Evolutionary conservation across 2,113 vertebrate species (phyloP).

Genomic region (Rhegmatorhina hoffmannsi): DNA sequence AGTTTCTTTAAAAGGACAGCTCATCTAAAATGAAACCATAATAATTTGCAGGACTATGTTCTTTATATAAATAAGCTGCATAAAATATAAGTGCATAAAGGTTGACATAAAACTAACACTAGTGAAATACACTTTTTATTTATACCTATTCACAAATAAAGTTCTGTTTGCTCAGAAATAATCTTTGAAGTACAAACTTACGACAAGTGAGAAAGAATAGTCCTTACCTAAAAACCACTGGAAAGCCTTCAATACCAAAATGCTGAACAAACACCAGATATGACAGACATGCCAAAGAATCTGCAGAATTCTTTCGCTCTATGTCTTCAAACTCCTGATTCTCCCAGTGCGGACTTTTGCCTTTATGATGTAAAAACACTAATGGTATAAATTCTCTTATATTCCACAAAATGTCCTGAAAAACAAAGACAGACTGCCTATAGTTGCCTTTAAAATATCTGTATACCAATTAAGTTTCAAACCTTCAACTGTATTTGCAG

Average conservation of each 20-base stretch:
- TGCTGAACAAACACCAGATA: constrained; percentile 93
- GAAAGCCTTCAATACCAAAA: constrained; percentile 83
- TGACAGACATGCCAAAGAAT: constrained; percentile 87
- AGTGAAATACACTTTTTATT: background rate
- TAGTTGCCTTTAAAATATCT: background rate
- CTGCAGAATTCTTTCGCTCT: constrained; percentile 69
- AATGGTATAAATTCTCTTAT: constrained; percentile 70
- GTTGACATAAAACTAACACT: background rate
- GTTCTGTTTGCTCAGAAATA: background rate
- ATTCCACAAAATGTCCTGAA: constrained; percentile 74
- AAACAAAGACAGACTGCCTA: background rate
- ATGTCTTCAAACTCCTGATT: constrained; percentile 72
- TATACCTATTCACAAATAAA: background rate
- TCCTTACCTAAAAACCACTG: constrained; percentile 87
- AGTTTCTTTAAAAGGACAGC: background rate
- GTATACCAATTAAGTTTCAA: background rate
- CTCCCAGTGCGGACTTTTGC: constrained; percentile 60
- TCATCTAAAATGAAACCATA: background rate
- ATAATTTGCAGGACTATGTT: background rate
- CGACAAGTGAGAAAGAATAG: background rate
- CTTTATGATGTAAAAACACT: constrained; percentile 63
- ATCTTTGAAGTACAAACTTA: background rate
- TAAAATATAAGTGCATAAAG: background rate
- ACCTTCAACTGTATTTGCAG: background rate
- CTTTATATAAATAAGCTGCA: background rate